Percentiles rank a stretch among this genome's conserved stretches.
Conservation (phyloP, 2,888 invertebrate species). For the Drosophila mayaguana region DNA sequence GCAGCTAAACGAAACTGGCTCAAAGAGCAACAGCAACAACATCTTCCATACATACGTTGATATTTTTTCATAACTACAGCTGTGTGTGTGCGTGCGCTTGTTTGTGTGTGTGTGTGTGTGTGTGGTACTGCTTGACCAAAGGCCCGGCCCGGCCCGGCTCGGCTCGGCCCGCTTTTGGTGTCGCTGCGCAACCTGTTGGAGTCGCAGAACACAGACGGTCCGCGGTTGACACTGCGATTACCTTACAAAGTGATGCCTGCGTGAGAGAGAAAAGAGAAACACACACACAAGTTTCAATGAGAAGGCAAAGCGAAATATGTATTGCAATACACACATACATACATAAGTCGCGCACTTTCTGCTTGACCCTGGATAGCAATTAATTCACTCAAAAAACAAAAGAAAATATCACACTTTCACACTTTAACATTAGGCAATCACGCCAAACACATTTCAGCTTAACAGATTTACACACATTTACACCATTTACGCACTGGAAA, state of each 20-base stretch:
- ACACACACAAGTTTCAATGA: neutral
- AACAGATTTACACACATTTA: neutral
- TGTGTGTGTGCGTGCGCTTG: neutral
- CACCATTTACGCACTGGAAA: neutral
- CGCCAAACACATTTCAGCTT: too few relatives aligned
- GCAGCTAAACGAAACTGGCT: conserved; percentile 55
- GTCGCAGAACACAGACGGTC: conserved; percentile 52
- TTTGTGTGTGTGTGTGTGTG: conserved; percentile 6
- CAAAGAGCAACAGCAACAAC: conserved; percentile 24
- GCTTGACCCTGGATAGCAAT: neutral
- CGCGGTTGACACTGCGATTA: conserved; percentile 73
- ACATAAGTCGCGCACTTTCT: neutral
- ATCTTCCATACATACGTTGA: conserved; percentile 25
- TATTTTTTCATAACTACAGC: conserved; percentile 32
- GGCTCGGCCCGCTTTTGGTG: conserved; percentile 48
- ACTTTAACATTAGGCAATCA: neutral
- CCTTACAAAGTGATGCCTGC: conserved; percentile 43
- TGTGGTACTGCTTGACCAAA: conserved; percentile 50
- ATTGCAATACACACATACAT: neutral
- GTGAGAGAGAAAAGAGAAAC: conserved; percentile 38
- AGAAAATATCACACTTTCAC: neutral
- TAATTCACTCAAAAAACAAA: neutral
- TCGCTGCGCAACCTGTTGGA: conserved; percentile 64
- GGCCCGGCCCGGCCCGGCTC: neutral
- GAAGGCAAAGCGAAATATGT: neutral